Evolutionary conservation across 2,888 invertebrate genomes (phyloP).

Genomic region (Dryobotodes eremita): DNA sequence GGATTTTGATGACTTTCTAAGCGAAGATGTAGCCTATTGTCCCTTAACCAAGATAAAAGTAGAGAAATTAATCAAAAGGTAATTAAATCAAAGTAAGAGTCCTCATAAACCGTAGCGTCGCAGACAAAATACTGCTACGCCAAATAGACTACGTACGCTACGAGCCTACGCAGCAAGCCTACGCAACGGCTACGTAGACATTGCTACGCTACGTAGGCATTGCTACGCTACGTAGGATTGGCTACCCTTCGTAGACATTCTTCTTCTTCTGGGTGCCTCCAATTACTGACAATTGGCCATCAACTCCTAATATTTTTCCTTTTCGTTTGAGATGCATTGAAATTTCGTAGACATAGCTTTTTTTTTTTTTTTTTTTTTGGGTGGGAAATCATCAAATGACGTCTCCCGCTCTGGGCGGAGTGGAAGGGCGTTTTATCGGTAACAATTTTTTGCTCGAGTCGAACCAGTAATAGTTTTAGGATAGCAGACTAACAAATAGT

Average conservation of each 20-base stretch:
- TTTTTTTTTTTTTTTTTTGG: too few species aligned
- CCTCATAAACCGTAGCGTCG: neutral
- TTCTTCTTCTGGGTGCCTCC: neutral
- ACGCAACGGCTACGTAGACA: neutral
- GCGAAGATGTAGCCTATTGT: neutral
- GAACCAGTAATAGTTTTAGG: neutral
- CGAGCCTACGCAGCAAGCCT: neutral
- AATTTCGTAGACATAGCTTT: neutral
- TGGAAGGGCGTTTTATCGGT: too few species aligned
- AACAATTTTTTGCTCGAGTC: too few species aligned
- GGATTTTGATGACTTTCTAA: neutral
- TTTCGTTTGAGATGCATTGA: neutral
- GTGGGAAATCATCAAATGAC: too few species aligned
- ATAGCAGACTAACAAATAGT: too few species aligned
- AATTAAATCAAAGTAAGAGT: neutral
- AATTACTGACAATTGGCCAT: neutral
- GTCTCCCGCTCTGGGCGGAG: too few species aligned
- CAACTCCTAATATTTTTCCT: neutral
- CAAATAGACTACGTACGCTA: neutral
- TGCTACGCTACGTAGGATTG: neutral
- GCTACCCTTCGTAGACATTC: slow-evolving; percentile 6
- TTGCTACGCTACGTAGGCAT: neutral
- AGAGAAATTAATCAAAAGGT: neutral
- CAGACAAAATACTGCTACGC: slow-evolving; percentile 6
- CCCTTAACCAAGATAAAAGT: neutral